Evolutionary conservation across 2,797 vertebrate genomes (phyloP), one percentile per base, ranked within the genome.

Genomic region (Chaunax sp.): DNA sequence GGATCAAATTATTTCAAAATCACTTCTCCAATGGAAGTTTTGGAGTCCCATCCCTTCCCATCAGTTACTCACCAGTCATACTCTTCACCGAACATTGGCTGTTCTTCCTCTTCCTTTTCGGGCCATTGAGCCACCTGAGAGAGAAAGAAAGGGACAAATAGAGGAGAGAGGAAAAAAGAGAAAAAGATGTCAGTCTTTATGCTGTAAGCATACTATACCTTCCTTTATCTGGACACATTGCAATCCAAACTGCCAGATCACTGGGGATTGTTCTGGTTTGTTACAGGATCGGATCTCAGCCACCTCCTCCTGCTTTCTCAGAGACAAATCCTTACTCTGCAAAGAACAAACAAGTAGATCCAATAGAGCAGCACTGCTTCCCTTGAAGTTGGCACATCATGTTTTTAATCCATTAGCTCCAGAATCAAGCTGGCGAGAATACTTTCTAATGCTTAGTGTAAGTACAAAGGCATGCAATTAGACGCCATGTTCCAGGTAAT

Each of bases 1-100:
- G 33, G 33, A 35, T 35, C 33, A 35, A 35, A 30, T 30, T 4
- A 4, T 30, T 37, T 37, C 9, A 37, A 37, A 40, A 40, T 40
- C 14, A 16, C 15, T 16, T 15, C 38, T 43, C 3, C 4, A 43
- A 8, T 43, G 7, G n/a, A n/a, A n/a, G 2, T 7, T 43, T 43
- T n/a, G 5, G 18, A n/a, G 5, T 19, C n/a, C 18, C 41, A n/a
- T 43, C 41, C 41, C 18, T 20, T 45, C 40, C n/a, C 14, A 22
- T 28, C 57, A 40, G 23, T 0, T 71, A 92, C 94, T 93, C 90
- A 98, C 97, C 97, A 95, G 97, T 97, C 97, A 98, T 97, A 90
- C 95, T 96, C 95, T 99, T 99, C 95, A 98, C 93, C 92, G 97
- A 96, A 97, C 97, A 98, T 95, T 97, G 96, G 94, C 97, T 98